These are phyloP conservation scores for Haliaeetus leucogaster DNA, from an alignment of 2,113 vertebrate genomes.

Conservation along the genomic window DNA sequence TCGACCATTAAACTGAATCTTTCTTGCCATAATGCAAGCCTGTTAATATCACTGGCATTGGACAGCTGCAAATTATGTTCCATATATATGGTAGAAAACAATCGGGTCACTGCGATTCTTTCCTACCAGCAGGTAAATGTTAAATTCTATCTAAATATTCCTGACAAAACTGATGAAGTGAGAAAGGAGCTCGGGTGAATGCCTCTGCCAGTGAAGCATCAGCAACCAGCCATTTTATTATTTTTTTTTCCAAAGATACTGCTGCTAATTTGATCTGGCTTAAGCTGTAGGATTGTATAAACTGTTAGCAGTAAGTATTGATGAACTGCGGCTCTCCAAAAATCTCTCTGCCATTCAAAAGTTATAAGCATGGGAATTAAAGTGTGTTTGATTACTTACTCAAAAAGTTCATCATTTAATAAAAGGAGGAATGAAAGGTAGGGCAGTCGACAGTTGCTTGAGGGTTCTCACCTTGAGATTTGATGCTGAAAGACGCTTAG, in stretches of 20 bases:
- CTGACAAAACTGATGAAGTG: not conserved
- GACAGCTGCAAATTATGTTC: not conserved
- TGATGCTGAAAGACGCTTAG: not conserved
- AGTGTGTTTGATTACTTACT: not conserved
- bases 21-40: not conserved
- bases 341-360: not conserved
- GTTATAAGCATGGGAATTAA: not conserved
- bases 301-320: not conserved
- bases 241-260: not conserved
- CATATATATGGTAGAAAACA: not conserved
- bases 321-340: not conserved
- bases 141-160: not conserved
- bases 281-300: not conserved
- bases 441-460: not conserved
- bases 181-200: not conserved
- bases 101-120: not conserved
- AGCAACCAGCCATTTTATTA: not conserved
- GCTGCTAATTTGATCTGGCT: not conserved
- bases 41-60: not conserved
- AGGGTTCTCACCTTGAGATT: not conserved
- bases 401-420: not conserved
- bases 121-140: not conserved
- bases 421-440: not conserved
- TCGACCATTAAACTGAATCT: not conserved
- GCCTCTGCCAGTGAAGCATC: not conserved